Percentiles rank a stretch among this genome's conserved stretches.
Evolutionary conservation across 2,888 invertebrate genomes (phyloP).

Genomic region (Orchesellides sinensis): DNA sequence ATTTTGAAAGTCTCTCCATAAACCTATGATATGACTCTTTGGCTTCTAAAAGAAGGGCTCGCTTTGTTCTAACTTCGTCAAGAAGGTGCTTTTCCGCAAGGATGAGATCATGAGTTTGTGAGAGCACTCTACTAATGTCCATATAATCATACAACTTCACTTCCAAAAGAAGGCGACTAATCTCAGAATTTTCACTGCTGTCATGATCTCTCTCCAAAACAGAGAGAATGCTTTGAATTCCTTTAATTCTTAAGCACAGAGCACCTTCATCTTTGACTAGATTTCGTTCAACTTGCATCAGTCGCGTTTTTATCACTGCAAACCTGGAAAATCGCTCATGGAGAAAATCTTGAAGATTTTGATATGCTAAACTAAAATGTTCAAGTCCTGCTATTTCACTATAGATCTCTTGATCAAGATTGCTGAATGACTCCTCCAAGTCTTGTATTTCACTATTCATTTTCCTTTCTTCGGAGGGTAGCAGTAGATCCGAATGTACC

Average conservation of each 20-base stretch:
- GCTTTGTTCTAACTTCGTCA: conserved; percentile 52
- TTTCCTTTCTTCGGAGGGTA: conserved; percentile 39
- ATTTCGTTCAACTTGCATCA: conserved; percentile 56
- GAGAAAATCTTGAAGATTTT: conserved; percentile 49
- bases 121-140: conserved; percentile 30
- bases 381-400: conserved; percentile 42
- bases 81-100: conserved; percentile 49
- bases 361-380: conserved; percentile 18
- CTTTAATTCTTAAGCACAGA: conserved; percentile 31
- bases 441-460: conserved; percentile 53
- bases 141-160: conserved; percentile 20
- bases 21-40: conserved; percentile 42
- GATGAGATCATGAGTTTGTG: conserved; percentile 48
- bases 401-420: conserved; percentile 40
- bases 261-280: conserved; percentile 55
- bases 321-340: conserved; percentile 49
- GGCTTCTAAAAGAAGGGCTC: conserved; percentile 3
- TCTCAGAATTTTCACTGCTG: conserved; percentile 48
- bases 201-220: conserved; percentile 56
- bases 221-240: conserved; percentile 56
- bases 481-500: conserved; percentile 20
- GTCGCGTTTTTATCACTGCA: conserved; percentile 47
- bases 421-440: conserved; percentile 8
- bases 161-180: conserved; percentile 27
- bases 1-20: conserved; percentile 20